These are phyloP conservation scores for Atlantisia rogersi DNA, from an alignment of 2,113 vertebrate species.

Conservation along the genomic window DNA sequence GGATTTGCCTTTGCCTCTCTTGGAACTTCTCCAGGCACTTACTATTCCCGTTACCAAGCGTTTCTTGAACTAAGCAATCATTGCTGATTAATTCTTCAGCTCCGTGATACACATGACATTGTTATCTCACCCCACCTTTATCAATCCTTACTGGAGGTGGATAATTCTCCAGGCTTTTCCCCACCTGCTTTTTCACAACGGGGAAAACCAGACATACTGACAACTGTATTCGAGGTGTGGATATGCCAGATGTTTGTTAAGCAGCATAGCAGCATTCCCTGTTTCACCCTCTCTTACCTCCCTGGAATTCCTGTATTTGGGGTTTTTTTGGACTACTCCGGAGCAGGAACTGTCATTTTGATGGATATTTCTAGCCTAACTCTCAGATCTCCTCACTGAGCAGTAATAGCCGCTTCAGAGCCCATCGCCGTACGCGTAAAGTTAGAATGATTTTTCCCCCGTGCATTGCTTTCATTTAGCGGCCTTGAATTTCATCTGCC, in stretches of 20 bases:
- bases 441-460: conserved; percentile 18
- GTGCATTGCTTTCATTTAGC: conserved; percentile 60
- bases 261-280: neutral
- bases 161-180: neutral
- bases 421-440: neutral
- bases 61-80: neutral
- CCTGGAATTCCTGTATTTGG: neutral
- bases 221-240: neutral
- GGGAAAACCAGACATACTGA: neutral
- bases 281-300: neutral
- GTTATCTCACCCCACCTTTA: neutral
- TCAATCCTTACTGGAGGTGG: neutral
- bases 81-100: neutral
- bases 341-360: conserved; percentile 30
- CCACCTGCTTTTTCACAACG: neutral
- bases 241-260: neutral
- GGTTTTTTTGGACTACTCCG: neutral
- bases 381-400: conserved; percentile 14
- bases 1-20: neutral
- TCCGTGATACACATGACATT: neutral
- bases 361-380: conserved; percentile 6
- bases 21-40: neutral
- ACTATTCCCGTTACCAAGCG: neutral
- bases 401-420: conserved; percentile 19
- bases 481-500: conserved; percentile 47